phyloP scores from a whole-genome alignment of 1,140 invertebrate genomes.

The Drosophila sucinea region DNA sequence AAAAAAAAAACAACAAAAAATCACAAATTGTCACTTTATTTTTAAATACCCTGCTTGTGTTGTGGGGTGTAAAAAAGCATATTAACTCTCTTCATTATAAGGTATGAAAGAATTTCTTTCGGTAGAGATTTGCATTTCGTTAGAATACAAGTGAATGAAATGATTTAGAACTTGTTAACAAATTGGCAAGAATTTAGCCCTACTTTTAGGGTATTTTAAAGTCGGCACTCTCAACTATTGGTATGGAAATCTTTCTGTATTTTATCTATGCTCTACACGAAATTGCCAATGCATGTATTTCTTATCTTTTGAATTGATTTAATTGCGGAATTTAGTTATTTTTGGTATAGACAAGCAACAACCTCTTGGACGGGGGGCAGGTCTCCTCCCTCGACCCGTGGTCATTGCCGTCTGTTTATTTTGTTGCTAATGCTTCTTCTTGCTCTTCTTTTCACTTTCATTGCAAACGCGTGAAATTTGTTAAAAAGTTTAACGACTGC shows the following conservation, averaged over 20 bases:
- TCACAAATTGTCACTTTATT: slow-evolving; percentile 25
- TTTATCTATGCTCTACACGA: slow-evolving; percentile 59
- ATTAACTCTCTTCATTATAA: too few species aligned
- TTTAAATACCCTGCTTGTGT: not conserved
- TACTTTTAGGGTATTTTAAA: not conserved
- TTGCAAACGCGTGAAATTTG: slow-evolving; percentile 63
- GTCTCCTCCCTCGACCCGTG: not conserved
- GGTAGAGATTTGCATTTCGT: too few species aligned
- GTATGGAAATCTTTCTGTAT: not conserved
- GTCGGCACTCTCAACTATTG: not conserved
- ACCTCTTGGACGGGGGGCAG: not conserved
- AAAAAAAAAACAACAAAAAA: slow-evolving; percentile 30
- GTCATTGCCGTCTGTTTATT: slow-evolving; percentile 7
- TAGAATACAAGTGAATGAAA: too few species aligned
- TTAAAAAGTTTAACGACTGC: slow-evolving; percentile 62
- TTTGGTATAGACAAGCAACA: slow-evolving; percentile 19
- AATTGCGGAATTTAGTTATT: slow-evolving; percentile 45
- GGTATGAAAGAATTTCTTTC: too few species aligned
- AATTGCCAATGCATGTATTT: slow-evolving; percentile 23
- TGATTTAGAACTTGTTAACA: too few species aligned
- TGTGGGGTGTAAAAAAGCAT: too few species aligned
- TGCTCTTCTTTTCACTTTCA: slow-evolving; percentile 69
- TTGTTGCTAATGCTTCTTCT: slow-evolving; percentile 20
- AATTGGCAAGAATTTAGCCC: not conserved
- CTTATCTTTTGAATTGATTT: slow-evolving; percentile 35